These are phyloP conservation scores for Talpa occidentalis DNA, from an alignment of 2,113 vertebrate genomes.

Conservation along the genomic window DNA sequence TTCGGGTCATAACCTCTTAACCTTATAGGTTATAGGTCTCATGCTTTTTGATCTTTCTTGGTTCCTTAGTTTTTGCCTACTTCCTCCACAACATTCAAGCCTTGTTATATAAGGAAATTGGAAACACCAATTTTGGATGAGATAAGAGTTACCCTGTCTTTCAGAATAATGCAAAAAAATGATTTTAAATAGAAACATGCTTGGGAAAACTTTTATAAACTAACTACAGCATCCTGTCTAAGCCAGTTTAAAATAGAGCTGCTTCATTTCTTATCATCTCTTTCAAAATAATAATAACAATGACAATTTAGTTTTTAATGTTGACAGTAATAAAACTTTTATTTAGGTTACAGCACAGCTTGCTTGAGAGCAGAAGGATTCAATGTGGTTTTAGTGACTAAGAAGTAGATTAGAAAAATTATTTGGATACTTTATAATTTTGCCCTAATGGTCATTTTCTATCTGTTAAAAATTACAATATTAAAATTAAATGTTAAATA, in stretches of 20 bases:
- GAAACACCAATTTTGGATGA: constrained; percentile 88
- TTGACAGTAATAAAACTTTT: constrained; percentile 44
- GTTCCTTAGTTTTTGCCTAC: constrained; percentile 86
- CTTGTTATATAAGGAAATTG: constrained; percentile 94
- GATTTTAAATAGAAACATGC: constrained; percentile 82
- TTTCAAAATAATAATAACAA: constrained; percentile 25
- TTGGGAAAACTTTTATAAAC: neutral
- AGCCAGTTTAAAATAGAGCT: neutral
- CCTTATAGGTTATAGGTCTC: constrained; percentile 88
- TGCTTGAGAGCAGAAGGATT: neutral
- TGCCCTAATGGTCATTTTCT: neutral
- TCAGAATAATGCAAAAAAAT: constrained; percentile 86
- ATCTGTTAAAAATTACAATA: neutral
- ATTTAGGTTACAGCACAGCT: constrained; percentile 10
- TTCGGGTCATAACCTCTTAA: constrained; percentile 89
- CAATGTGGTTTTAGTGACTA: neutral
- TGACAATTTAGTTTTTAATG: neutral
- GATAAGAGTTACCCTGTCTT: constrained; percentile 88
- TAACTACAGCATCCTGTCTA: constrained; percentile 34
- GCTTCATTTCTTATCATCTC: constrained; percentile 15
- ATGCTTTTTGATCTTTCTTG: constrained; percentile 88
- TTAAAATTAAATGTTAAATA: no score
- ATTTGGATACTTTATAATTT: neutral
- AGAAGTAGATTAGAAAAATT: constrained; percentile 11
- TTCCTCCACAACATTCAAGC: constrained; percentile 88